These are phyloP conservation scores for Antennarius maculatus DNA, from an alignment of 2,797 vertebrate species.

Conservation along the genomic window DNA sequence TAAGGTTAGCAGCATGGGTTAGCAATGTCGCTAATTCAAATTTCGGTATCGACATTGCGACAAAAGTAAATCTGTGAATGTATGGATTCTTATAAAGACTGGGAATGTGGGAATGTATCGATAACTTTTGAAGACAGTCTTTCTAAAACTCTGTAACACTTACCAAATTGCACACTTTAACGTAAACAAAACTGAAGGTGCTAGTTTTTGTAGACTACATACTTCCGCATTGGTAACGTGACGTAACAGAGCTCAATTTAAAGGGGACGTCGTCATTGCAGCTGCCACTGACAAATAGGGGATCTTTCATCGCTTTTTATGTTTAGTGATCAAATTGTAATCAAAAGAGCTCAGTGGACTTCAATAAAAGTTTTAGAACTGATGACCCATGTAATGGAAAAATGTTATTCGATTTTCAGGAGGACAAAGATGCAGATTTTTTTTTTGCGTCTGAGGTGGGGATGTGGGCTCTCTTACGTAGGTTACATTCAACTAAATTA, in stretches of 20 bases:
- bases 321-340: no score
- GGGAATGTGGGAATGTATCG: fast-evolving
- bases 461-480: no score
- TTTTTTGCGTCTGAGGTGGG: no score
- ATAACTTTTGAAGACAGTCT: not conserved
- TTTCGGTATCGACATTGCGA: not conserved
- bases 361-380: no score
- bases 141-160: conserved; percentile 6
- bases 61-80: not conserved
- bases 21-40: not conserved
- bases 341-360: no score
- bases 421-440: no score
- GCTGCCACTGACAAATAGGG: not conserved
- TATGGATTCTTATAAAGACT: fast-evolving
- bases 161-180: conserved; percentile 44
- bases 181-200: conserved; percentile 59
- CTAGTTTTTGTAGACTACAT: conserved; percentile 11
- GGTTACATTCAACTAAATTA: no score
- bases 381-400: no score
- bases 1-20: not conserved
- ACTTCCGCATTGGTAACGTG: conserved; percentile 63
- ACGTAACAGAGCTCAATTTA: conserved; percentile 48
- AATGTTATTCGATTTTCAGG: no score
- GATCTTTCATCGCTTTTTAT: no score
- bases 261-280: conserved; percentile 21